Base-by-base conservation (phyloP, 1,140 invertebrate genomes). In the Pollicipes pollicipes region DNA sequence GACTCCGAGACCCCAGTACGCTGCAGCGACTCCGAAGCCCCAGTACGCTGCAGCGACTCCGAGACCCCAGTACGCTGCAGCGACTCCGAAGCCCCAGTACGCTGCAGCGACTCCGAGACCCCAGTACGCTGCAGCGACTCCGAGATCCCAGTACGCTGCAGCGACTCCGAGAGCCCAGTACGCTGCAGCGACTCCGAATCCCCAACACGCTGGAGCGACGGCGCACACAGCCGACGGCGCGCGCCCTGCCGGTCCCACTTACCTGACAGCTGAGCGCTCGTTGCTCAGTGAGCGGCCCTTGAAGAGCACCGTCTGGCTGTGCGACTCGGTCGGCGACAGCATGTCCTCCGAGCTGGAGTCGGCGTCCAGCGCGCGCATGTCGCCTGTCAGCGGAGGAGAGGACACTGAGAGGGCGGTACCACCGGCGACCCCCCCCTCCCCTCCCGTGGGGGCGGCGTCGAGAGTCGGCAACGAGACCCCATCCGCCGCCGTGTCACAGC, bases 261-360 rank as follows among this genome's bases (percentile, higher is more conserved):
- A 67, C 27, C 32, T 67, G 21, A 27, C 30, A 16, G 69, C 71
- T 63, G 30, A 75, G 72, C 74, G 73, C 64, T 76, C 76, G 24
- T 69, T 69, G 67, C 71, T 72, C 66, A 73, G 70, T 26, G 72
- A 69, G 26, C 76, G 70, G n/a, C 72, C 74, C 35, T 74, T 72
- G 35, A 35, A 35, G 6, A 17, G 35, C 6, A 6, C 35, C 64
- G 82, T 81, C 21, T 85, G 84, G 76, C 86, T 86, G 71, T 79
- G 80, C 31, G 79, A 79, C 72, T 82, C 82, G 68, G 79, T 79
- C 70, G 82, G 79, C 66, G 81, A 80, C 29, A 79, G 81, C 30
- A 79, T 83, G 81, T 89, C 88, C 79, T 87, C 87, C 1, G 88
- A 89, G 76, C 88, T 87, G 45, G 89, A 88, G 79, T 90, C 88